Percentiles rank a stretch among this genome's conserved stretches.
These are phyloP conservation scores for Eilema sororculum DNA, from an alignment of 2,888 invertebrate species.

Conservation along the genomic window DNA sequence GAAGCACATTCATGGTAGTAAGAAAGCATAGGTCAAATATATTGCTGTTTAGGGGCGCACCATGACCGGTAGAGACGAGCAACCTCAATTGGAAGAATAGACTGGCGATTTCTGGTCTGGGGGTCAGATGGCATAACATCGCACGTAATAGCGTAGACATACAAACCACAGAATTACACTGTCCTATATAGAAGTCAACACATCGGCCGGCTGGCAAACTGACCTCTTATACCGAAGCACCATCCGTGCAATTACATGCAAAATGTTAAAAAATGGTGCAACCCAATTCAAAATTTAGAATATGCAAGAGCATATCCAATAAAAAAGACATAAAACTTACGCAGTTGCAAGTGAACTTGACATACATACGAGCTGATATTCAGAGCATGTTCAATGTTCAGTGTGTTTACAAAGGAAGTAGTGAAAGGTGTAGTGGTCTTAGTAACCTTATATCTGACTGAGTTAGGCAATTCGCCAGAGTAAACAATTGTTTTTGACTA, in stretches of 20 bases:
- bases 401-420: constrained; percentile 32
- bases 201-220: neutral
- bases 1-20: too few species aligned
- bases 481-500: constrained; percentile 23
- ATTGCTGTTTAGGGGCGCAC: too few species aligned
- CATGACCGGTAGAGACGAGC: too few species aligned
- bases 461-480: constrained; percentile 27
- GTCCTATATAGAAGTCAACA: neutral
- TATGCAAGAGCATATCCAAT: neutral
- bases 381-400: constrained; percentile 22
- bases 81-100: too few species aligned
- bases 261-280: neutral
- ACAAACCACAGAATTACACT: neutral
- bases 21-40: too few species aligned
- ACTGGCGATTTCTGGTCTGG: too few species aligned
- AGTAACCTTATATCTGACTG: constrained; percentile 39
- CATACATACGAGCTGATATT: constrained; percentile 48
- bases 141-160: neutral
- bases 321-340: neutral
- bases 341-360: constrained; percentile 57
- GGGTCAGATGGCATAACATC: neutral
- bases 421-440: constrained; percentile 32
- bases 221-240: neutral
- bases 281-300: neutral
- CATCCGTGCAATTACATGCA: neutral